Conservation (phyloP, 1,140 invertebrate genomes). For the Aphelenchoides avenae region DNA sequence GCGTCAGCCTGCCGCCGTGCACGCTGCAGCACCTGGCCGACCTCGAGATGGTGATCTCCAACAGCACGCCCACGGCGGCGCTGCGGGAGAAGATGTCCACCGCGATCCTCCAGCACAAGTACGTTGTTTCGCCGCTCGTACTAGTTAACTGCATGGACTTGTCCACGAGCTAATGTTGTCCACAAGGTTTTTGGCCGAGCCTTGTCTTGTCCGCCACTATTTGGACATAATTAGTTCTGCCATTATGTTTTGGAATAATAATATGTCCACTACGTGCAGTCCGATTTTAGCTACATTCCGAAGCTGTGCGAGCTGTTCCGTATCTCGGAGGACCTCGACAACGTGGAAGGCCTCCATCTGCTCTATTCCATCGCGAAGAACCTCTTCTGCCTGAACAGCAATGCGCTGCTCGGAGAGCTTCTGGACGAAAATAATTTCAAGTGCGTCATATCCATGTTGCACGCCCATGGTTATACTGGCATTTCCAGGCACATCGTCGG, state of each 20-base stretch:
- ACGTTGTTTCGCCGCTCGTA: conserved; percentile 1
- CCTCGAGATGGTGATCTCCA: conserved; percentile 68
- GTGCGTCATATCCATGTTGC: conserved; percentile 44
- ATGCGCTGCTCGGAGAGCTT: conserved; percentile 93
- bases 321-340: conserved; percentile 92
- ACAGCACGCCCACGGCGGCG: conserved; percentile 68
- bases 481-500: conserved; percentile 85
- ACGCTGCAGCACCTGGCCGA: conserved; percentile 86
- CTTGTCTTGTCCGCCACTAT: too few relatives aligned
- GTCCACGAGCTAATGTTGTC: background rate
- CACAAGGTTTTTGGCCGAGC: too few relatives aligned
- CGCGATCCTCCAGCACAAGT: conserved; percentile 79
- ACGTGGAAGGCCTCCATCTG: conserved; percentile 86
- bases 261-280: background rate
- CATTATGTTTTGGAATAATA: conserved; percentile 18
- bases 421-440: conserved; percentile 69
- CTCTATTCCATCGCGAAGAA: conserved; percentile 98
- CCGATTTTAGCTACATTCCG: conserved; percentile 75
- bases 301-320: conserved; percentile 91
- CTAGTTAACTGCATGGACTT: conserved; percentile 6
- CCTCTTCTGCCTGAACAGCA: conserved; percentile 96
- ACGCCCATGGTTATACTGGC: conserved; percentile 6
- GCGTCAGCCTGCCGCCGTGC: conserved; percentile 73
- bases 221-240: background rate
- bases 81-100: conserved; percentile 88